Conservation (phyloP, 2,888 invertebrate species). For the Anthophora plumipes region DNA sequence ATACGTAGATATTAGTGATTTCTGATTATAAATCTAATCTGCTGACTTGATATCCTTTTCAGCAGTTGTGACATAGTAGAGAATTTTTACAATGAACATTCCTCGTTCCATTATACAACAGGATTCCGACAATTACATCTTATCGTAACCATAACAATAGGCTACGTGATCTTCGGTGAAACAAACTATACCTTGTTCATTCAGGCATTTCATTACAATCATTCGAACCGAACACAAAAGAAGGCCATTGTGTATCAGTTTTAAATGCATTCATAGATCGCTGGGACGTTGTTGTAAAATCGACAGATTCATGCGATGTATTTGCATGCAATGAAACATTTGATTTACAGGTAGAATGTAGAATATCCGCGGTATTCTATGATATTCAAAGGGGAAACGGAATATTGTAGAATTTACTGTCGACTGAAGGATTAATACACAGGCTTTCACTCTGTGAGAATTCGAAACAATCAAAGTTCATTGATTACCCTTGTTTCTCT, state of each 20-base stretch:
- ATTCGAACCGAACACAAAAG: background rate
- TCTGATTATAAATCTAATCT: too few species aligned
- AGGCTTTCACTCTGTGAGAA: conserved; percentile 11
- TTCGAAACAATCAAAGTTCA: conserved; percentile 36
- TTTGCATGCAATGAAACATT: conserved; percentile 15
- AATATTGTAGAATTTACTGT: conserved; percentile 38
- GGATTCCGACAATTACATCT: background rate
- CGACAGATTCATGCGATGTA: background rate
- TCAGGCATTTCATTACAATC: background rate
- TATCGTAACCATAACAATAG: background rate
- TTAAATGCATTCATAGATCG: conserved; percentile 4
- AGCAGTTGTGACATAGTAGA: background rate
- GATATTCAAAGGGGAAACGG: conserved; percentile 23
- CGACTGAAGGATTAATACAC: conserved; percentile 24
- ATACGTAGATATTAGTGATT: too few species aligned
- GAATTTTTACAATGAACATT: background rate
- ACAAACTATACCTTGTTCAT: background rate
- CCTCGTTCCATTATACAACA: background rate
- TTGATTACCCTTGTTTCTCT: conserved; percentile 19
- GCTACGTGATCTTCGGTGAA: background rate
- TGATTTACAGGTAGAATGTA: conserved; percentile 22
- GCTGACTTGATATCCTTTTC: background rate
- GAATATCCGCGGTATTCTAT: conserved; percentile 24
- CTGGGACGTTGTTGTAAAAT: background rate
- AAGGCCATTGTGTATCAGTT: background rate